Evolutionary conservation across 2,888 invertebrate genomes (phyloP), one percentile per base, ranked within the genome.

Genomic region (Abscondita cerata): DNA sequence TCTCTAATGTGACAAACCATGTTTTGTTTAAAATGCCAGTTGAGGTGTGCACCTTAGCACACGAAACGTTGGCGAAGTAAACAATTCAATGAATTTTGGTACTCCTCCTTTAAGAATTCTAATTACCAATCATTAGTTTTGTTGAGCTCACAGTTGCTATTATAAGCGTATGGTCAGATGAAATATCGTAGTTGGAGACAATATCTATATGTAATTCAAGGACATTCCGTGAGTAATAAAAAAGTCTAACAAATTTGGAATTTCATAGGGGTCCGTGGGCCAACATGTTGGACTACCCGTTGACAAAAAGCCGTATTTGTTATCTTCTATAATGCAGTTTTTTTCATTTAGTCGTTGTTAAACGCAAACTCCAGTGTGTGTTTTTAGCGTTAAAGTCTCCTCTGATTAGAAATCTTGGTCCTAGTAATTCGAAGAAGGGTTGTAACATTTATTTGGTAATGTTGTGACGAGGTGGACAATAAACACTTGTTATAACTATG

Each of bases 171-270:
- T n/a, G n/a, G 25, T 25, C 9, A 2, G 8, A 41, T 19, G 16
- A 46, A 46, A 46, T 16, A 16, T 46, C 46, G 46, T 46, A 46
- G 20, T 15, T 44, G 44, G 44, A 11, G 15, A 44, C 44, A 44
- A 44, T 44, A 15, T 3, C 44, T n/a, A n/a, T 18, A 44, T 5
- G 44, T 44, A 44, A 18, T 15, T 44, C 18, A 18, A 44, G 16
- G 44, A n/a, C n/a, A n/a, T n/a, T n/a, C n/a, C n/a, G n/a, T 46
- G 19, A 19, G 46, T 19, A 19, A 19, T 12, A 15, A 46, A 46
- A 19, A 46, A 46, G 11, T 46, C 46, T 15, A 16, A 15, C 25
- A 25, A 25, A 25, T 25, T 6, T 25, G 25, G 25, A 25, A 6
- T 25, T 25, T 25, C 6, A 25, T 25, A 4, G 25, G 25, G 2